Percentiles rank a stretch among this genome's conserved stretches.
phyloP scores from a whole-genome alignment of 2,888 invertebrate genomes.

The Neoscelio sp. region DNA sequence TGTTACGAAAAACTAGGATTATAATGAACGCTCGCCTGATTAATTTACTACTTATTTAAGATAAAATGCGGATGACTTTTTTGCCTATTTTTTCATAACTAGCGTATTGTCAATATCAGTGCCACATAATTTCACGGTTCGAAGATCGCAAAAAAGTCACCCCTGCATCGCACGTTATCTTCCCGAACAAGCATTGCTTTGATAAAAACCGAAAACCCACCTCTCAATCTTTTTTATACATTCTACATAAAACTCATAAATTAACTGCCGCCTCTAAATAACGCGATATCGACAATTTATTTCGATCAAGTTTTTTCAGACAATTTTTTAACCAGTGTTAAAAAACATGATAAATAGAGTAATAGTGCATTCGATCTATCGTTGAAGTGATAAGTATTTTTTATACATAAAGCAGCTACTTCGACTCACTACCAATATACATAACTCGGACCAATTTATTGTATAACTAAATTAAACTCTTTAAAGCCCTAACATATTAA shows the following conservation, averaged over 20 bases:
- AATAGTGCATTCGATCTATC: too few relatives aligned
- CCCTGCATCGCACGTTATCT: conserved; percentile 10
- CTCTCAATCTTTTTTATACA: conserved; percentile 27
- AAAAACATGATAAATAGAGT: too few relatives aligned
- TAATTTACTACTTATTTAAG: conserved; percentile 27
- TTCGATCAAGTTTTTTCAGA: conserved; percentile 16
- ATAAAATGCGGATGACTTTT: conserved; percentile 24
- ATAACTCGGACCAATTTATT: too few relatives aligned
- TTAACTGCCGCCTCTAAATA: conserved; percentile 19
- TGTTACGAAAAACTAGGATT: too few relatives aligned
- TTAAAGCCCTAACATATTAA: conserved; percentile 2
- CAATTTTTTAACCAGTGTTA: too few relatives aligned
- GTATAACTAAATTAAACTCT: conserved; percentile 14
- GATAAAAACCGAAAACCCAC: conserved; percentile 41
- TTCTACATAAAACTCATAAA: conserved; percentile 11
- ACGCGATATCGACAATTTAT: conserved; percentile 11
- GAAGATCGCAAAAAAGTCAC: conserved; percentile 22
- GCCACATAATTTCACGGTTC: conserved; percentile 54
- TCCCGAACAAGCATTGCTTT: conserved; percentile 23
- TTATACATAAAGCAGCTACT: too few relatives aligned
- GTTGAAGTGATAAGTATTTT: too few relatives aligned
- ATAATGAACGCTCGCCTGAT: background rate
- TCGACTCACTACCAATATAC: too few relatives aligned
- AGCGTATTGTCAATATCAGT: conserved; percentile 48
- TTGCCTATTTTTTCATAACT: conserved; percentile 36